Evolutionary conservation across 2,888 invertebrate species (phyloP).

Genomic region (Hirtodrosophila trivittata): DNA sequence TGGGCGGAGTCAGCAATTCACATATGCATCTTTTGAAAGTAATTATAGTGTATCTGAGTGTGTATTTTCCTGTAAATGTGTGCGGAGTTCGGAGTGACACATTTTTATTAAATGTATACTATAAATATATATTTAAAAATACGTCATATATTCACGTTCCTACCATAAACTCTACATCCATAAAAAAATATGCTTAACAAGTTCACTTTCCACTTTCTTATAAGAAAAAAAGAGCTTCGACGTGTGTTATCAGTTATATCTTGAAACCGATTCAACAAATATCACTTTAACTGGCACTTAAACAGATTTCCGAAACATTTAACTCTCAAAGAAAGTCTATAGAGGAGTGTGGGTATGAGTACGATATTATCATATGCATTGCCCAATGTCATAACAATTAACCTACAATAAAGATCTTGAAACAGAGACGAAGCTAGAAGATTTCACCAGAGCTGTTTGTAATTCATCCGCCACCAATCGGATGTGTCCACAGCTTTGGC

Average conservation of each 20-base stretch:
- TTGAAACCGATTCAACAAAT: conserved; percentile 19
- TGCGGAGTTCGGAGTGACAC: too few relatives aligned
- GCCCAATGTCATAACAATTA: conserved; percentile 77
- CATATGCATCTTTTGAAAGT: too few relatives aligned
- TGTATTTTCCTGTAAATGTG: too few relatives aligned
- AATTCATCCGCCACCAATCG: conserved; percentile 36
- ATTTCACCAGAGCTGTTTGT: conserved; percentile 62
- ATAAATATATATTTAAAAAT: neutral
- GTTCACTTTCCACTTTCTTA: conserved; percentile 56
- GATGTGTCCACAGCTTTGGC: conserved; percentile 40
- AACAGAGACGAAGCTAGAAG: conserved; percentile 49
- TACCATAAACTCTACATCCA: conserved; percentile 3
- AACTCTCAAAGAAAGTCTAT: conserved; percentile 69
- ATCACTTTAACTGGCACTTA: conserved; percentile 27
- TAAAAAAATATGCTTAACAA: neutral
- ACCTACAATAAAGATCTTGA: conserved; percentile 76
- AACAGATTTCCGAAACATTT: conserved; percentile 51
- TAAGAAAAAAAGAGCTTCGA: conserved; percentile 15
- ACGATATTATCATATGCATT: conserved; percentile 46
- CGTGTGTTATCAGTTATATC: conserved; percentile 57
- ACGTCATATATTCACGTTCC: neutral
- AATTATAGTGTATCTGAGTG: too few relatives aligned
- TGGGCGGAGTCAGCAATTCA: too few relatives aligned
- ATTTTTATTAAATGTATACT: too few relatives aligned
- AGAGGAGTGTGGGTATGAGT: conserved; percentile 8